Base-by-base conservation (phyloP, 2,113 vertebrate species). In the Bubo scandiacus region DNA sequence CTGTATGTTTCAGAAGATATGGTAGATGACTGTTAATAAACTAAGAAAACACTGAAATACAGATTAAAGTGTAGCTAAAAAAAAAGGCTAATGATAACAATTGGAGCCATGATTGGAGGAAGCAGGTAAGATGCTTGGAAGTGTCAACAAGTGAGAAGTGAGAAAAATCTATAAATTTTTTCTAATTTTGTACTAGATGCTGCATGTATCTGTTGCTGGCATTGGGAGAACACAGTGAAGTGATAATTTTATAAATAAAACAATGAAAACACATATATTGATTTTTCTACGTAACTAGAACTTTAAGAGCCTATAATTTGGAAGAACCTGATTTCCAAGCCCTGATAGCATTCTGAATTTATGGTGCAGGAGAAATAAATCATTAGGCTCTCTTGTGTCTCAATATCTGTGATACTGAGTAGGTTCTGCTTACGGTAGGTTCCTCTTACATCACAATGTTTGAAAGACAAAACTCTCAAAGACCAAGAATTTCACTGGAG, bases 1-100 rank as follows among this genome's bases (percentile, higher is more conserved):
- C 90, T 93, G 34, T 52, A 34, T 18, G 20, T 73, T 94, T 92
- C 71, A 80, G 67, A 90, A 85, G 54, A 57, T 72, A 68, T 70
- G 45, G 80, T 20, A 86, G 10, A 51, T 70, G 51, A 88, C 58
- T 70, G 51, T 45, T 86, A 94, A 91, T 77, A 93, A 77, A 80
- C 32, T 95, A 87, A 87, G 19, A 90, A 95, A 91, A 9, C 34
- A 66, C 12, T 74, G 32, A 81, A 81, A 85, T 32, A 30, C 20
- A 82, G 62, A 75, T 79, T 68, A 82, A 92, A 43, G 17, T 1
- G 0, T 22, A 80, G 45, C 27, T 85, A 63, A 79, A 81, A 73
- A 9, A 63, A 10, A 40, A 29, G 21, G 12, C 59, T 84, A 61
- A 47, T 11, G 57, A 34, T 61, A 65, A 34, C 4, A 74, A 42